Base-by-base conservation (phyloP, 2,113 vertebrate genomes). In the Tupaia tana region DNA sequence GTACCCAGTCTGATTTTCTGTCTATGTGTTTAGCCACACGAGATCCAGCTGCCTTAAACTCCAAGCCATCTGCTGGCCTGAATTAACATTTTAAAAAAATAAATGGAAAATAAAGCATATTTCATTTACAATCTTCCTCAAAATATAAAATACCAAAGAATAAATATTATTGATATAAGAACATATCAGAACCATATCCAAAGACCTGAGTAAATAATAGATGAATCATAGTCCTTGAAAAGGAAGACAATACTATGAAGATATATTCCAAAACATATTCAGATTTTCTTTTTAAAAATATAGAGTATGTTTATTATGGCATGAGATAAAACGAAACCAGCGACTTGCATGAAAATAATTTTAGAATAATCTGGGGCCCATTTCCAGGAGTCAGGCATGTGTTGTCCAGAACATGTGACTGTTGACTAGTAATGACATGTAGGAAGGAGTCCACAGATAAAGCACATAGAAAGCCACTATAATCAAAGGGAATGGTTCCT, bases 211-310 rank as follows among this genome's bases (percentile, higher is more conserved):
- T 82, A 85, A 93, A 89, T 82, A 27, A 94, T n/a, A 84, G 16
- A 61, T 24, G 90, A 29, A 31, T 0, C 4, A 89, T 22, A 31
- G 18, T 69, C 18, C 29, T 92, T 88, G 20, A 8, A 90, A 70
- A 74, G 15, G 27, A 92, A 94, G 34, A 81, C 8, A 93, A 63
- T 63, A 69, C 8, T 75, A 78, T 94, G 79, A 89, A 93, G 1
- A 43, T 92, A 70, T 64, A 82, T 73, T 69, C 18, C 34, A 95
- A 85, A 86, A 88, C 82, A 69, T 19, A 69, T 84, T 92, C 86
- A 19, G 5, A 43, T 31, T 85, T 7, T 5, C 61, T n/a, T 70
- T 86, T 97, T 10, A 56, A 93, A 92, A 86, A 67, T 70, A 64
- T 20, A 27, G 18, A 78, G 6, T 27, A 74, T 74, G 54, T 25